Base-by-base conservation (phyloP, 2,797 vertebrate species). In the Lagodon rhomboides region DNA sequence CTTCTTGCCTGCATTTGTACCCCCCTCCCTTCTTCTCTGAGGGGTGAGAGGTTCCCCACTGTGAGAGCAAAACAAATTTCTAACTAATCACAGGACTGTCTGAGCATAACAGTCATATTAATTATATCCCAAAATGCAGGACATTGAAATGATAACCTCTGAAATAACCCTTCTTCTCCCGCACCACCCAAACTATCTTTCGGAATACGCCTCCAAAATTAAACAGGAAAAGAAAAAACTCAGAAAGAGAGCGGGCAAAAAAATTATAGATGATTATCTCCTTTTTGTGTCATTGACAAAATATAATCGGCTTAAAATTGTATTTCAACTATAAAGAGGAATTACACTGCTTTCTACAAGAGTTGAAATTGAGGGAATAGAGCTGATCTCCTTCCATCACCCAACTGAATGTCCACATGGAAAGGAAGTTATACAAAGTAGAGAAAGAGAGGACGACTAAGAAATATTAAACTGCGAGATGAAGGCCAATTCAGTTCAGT, bases 121-220 rank as follows among this genome's bases (percentile, higher is more conserved):
- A 92, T 85, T 89, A 83, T 53, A 69, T 64, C 58, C 47, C 25
- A 80, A 78, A 88, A 89, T 66, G 73, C 63, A 79, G 79, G 79
- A 79, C 84, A 77, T 43, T 79, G 62, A 80, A 88, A 88, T 67
- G 73, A 89, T 87, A 84, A 91, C 80, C 86, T 80, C 58, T 75
- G 62, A 77, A 85, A 85, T 65, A 75, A 50, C 38, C 46, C 41
- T 25, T 53, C 46, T 76, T 80, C 77, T 83, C 53, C 68, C 63
- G 49, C 61, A 60, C 46, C 43, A 55, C 12, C 61, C 49, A 75
- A 76, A 73, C 23, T 67, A 43, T 64, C 49, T 51, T 53, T 59
- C 51, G 49, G 41, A 79, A 61, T 17, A 72, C 1, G 2, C 17
- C 64, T 68, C 13, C 5, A 62, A 73, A 67, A 74, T 85, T 59